phyloP scores from a whole-genome alignment of 2,113 vertebrate genomes.

The Jaculus jaculus region DNA sequence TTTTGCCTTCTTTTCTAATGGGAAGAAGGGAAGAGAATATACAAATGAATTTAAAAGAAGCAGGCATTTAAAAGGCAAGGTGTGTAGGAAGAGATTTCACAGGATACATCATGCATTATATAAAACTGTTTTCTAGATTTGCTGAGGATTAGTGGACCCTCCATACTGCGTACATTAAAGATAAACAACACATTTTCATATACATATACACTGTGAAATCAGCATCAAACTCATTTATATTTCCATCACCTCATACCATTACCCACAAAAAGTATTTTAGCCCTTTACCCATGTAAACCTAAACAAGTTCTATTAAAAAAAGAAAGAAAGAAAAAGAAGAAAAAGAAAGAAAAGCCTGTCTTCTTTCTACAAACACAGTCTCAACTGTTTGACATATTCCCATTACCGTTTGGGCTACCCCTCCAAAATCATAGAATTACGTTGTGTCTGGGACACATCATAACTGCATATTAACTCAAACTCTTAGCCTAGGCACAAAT shows the following conservation, averaged over 20 bases:
- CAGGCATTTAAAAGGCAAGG: constrained; percentile 26
- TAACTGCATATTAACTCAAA: constrained; percentile 2
- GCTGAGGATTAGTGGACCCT: neutral
- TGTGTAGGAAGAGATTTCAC: neutral
- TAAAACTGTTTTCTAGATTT: neutral
- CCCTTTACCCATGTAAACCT: neutral
- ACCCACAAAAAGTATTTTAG: neutral
- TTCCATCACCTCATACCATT: neutral
- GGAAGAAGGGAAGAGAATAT: neutral
- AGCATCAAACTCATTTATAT: constrained; percentile 13
- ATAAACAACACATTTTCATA: neutral
- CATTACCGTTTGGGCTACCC: neutral
- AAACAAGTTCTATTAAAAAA: neutral
- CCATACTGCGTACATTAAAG: neutral
- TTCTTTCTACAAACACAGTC: neutral
- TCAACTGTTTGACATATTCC: neutral
- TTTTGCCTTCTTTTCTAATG: neutral
- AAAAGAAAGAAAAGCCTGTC: neutral
- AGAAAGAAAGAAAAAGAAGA: too few relatives aligned
- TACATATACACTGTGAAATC: neutral
- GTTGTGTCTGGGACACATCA: neutral
- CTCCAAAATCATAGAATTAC: neutral
- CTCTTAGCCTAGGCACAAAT: neutral
- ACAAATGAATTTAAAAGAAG: constrained; percentile 8
- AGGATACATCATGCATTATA: neutral